These are phyloP conservation scores for Pipistrellus pygmaeus DNA, from an alignment of 2,797 vertebrate genomes.

Conservation along the genomic window DNA sequence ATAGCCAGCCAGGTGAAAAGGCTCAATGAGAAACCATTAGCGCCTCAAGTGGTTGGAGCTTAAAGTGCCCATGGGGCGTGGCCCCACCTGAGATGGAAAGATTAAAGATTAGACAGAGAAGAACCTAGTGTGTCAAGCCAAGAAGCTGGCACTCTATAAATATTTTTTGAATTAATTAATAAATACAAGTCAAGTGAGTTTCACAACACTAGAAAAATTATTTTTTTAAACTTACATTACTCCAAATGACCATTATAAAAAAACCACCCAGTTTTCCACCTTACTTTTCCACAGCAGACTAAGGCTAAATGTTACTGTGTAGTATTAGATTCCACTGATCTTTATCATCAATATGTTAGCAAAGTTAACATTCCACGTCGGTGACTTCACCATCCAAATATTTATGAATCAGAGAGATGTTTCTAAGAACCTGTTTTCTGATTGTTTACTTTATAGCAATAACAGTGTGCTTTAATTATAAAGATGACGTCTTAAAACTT, in stretches of 20 bases:
- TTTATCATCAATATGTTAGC: constrained; percentile 15
- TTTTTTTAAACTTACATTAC: not conserved
- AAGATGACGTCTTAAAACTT: constrained; percentile 73
- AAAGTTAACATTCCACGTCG: constrained; percentile 55
- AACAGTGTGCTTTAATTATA: constrained; percentile 72
- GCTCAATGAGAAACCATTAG: not conserved
- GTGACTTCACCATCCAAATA: constrained; percentile 75
- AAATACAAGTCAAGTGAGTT: not conserved
- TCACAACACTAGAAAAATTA: not conserved
- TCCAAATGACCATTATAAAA: not conserved
- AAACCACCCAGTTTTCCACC: not conserved
- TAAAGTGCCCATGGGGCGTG: not conserved
- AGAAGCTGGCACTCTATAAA: not conserved
- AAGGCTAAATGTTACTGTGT: not conserved
- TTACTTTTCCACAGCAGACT: not conserved
- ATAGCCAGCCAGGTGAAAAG: fast-evolving
- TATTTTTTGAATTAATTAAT: not conserved
- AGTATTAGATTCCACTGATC: not conserved
- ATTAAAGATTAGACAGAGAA: not conserved
- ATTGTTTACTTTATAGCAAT: constrained; percentile 76
- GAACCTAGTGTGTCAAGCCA: not conserved
- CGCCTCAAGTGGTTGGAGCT: not conserved
- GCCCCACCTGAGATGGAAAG: not conserved
- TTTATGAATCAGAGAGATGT: constrained; percentile 80
- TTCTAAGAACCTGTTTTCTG: constrained; percentile 81